Evolutionary conservation across 1,140 invertebrate genomes (phyloP).

Genomic region (Achroia grisella): DNA sequence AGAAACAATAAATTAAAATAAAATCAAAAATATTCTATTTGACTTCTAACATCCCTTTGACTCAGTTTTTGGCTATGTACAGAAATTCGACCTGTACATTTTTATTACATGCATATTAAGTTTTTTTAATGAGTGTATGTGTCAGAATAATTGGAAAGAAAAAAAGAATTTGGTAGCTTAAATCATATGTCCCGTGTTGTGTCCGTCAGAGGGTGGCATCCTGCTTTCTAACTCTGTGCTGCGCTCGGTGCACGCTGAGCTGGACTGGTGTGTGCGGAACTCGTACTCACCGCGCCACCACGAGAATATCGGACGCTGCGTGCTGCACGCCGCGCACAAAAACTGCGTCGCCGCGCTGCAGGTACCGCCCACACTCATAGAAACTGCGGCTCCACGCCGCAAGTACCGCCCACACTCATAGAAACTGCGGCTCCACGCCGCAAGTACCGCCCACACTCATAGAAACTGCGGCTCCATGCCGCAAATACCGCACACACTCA

Average conservation of each 20-base stretch:
- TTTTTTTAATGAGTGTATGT: too few relatives aligned
- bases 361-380: slow-evolving; percentile 18
- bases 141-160: background rate
- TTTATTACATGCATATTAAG: too few relatives aligned
- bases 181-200: too few relatives aligned
- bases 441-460: slow-evolving; percentile 25
- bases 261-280: slow-evolving; percentile 89
- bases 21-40: too few relatives aligned
- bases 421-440: slow-evolving; percentile 86
- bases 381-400: slow-evolving; percentile 61
- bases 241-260: slow-evolving; percentile 79
- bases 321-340: slow-evolving; percentile 54
- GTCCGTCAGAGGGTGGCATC: slow-evolving; percentile 27
- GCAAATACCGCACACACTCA: slow-evolving; percentile 72
- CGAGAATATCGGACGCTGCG: slow-evolving; percentile 88
- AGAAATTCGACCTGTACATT: too few relatives aligned
- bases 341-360: slow-evolving; percentile 1
- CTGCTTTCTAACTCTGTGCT: slow-evolving; percentile 71
- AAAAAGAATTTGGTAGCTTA: too few relatives aligned
- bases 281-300: slow-evolving; percentile 42
- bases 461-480: too few relatives aligned
- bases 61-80: too few relatives aligned
- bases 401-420: slow-evolving; percentile 49
- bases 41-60: too few relatives aligned
- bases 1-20: too few relatives aligned